These are phyloP conservation scores for Gasteruption jaculator DNA, from an alignment of 2,888 invertebrate genomes.

Conservation along the genomic window DNA sequence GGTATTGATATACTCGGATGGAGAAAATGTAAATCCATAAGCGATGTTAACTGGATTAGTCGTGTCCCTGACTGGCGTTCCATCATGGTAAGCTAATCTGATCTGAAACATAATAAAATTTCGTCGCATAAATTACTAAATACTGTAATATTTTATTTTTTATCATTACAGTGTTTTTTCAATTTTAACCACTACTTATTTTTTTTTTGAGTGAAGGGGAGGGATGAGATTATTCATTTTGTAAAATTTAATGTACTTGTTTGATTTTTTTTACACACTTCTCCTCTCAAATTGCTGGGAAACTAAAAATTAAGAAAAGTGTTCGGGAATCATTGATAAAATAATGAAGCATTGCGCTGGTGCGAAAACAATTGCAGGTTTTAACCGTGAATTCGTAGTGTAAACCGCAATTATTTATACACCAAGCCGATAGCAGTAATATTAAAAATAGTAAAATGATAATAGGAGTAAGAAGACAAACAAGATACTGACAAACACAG, in stretches of 20 bases:
- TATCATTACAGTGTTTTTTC: no score
- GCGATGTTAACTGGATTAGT: constrained; percentile 58
- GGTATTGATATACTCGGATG: constrained; percentile 55
- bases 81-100: constrained; percentile 70
- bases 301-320: no score
- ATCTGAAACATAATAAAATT: constrained; percentile 54
- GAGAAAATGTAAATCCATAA: constrained; percentile 61
- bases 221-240: no score
- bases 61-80: constrained; percentile 60
- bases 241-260: no score
- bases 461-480: not conserved
- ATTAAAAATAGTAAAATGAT: constrained; percentile 3
- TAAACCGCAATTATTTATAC: no score
- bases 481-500: constrained; percentile 69
- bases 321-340: no score
- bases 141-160: no score
- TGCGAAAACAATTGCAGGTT: not conserved
- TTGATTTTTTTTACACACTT: no score
- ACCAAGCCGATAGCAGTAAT: not conserved
- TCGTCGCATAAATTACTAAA: constrained; percentile 1
- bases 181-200: no score
- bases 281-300: no score
- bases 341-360: no score
- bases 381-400: not conserved
- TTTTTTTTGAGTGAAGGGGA: no score